These are phyloP conservation scores for Cephonodes hylas DNA, from an alignment of 2,888 invertebrate species.

Conservation along the genomic window DNA sequence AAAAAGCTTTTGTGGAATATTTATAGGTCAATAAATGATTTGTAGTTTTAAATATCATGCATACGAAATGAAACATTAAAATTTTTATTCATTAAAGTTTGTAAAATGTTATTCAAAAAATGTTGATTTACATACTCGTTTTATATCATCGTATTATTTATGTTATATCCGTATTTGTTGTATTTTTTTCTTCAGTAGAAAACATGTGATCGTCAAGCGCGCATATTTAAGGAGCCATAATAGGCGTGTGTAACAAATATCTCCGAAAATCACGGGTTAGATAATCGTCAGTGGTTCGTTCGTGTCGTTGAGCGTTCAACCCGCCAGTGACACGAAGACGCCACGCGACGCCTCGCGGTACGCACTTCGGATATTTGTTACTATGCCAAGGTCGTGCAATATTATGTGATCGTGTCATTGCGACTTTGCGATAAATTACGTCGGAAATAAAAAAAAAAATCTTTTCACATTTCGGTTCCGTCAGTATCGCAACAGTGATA, in stretches of 20 bases:
- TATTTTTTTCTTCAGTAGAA: too few relatives aligned
- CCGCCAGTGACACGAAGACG: constrained; percentile 35
- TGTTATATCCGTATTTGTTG: too few relatives aligned
- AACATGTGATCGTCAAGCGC: too few relatives aligned
- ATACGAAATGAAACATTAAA: too few relatives aligned
- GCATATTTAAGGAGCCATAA: constrained; percentile 24
- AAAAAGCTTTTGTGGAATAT: not conserved
- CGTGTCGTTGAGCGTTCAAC: constrained; percentile 23
- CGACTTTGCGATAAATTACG: constrained; percentile 50
- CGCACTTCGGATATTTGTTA: constrained; percentile 40
- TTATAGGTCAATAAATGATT: not conserved
- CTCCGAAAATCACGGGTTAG: not conserved
- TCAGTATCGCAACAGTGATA: not conserved
- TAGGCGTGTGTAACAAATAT: constrained; percentile 33
- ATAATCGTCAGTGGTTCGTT: not conserved
- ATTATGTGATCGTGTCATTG: constrained; percentile 55
- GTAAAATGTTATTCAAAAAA: not conserved
- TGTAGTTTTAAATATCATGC: too few relatives aligned
- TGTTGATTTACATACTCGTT: not conserved
- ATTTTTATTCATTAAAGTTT: too few relatives aligned
- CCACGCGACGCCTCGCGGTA: constrained; percentile 28
- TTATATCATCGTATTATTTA: not conserved
- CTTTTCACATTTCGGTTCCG: constrained; percentile 9
- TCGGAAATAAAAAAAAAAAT: constrained; percentile 35
- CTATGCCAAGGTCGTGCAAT: constrained; percentile 63